A percentile compares a stretch with the other conserved stretches of the same genome.
Evolutionary conservation across 2,797 vertebrate species (phyloP).

Genomic region (Lagorchestes hirsutus): DNA sequence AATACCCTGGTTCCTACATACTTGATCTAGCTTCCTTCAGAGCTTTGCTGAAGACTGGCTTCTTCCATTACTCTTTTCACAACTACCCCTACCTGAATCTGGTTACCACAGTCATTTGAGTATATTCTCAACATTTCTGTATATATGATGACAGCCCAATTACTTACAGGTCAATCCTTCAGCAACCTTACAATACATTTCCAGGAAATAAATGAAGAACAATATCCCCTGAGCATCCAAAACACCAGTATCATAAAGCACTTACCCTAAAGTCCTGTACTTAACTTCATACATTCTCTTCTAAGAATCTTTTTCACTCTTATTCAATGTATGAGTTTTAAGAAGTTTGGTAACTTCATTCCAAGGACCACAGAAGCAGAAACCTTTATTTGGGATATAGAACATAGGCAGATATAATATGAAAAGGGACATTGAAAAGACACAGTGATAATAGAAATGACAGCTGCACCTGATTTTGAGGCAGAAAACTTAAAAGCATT

Average conservation of each 20-base stretch:
- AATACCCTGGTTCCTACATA: not conserved
- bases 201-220: not conserved
- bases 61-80: not conserved
- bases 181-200: not conserved
- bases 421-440: not conserved
- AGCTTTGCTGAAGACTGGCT: not conserved
- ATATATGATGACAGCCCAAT: not conserved
- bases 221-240: not conserved
- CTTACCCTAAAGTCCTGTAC: not conserved
- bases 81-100: not conserved
- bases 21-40: not conserved
- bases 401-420: not conserved
- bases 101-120: not conserved
- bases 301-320: not conserved
- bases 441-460: not conserved
- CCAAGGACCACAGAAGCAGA: not conserved
- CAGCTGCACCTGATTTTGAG: not conserved
- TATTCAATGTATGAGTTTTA: not conserved
- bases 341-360: not conserved
- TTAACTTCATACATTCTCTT: not conserved
- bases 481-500: not conserved
- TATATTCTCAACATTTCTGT: not conserved
- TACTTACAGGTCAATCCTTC: not conserved
- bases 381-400: not conserved
- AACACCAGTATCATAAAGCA: not conserved